phyloP scores from a whole-genome alignment of 2,888 invertebrate species.

The Caenorhabditis parvicauda region DNA sequence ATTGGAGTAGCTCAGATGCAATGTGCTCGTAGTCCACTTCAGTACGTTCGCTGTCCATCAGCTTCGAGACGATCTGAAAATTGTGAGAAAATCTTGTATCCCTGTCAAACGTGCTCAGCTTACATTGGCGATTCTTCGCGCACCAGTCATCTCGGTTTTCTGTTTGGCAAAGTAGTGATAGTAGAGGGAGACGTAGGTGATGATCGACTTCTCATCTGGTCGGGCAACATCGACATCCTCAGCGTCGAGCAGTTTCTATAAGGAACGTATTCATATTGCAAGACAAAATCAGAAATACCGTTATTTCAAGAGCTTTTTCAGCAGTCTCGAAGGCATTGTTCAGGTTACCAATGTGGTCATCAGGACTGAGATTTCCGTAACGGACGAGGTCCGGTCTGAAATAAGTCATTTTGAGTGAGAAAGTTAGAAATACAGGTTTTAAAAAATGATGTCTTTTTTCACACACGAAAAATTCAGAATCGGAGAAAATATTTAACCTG shows the following conservation, averaged over 20 bases:
- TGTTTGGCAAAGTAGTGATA: slow-evolving; percentile 98
- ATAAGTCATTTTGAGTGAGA: too few species aligned
- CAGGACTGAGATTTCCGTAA: slow-evolving; percentile 73
- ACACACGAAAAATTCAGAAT: too few species aligned
- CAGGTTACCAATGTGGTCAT: slow-evolving; percentile 86
- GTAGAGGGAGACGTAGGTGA: slow-evolving; percentile 97
- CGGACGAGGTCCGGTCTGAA: slow-evolving; percentile 88
- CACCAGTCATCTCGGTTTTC: slow-evolving; percentile 97
- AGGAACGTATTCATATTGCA: neutral
- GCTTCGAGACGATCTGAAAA: slow-evolving; percentile 86
- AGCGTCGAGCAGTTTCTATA: slow-evolving; percentile 76
- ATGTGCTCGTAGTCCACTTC: slow-evolving; percentile 84
- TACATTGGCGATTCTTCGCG: slow-evolving; percentile 92
- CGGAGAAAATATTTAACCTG: too few species aligned
- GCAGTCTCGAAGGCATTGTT: slow-evolving; percentile 97
- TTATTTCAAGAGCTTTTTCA: slow-evolving; percentile 86
- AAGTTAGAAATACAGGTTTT: too few species aligned
- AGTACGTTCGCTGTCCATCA: slow-evolving; percentile 90
- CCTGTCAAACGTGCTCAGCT: too few species aligned
- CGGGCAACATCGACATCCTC: slow-evolving; percentile 87
- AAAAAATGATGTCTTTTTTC: too few species aligned
- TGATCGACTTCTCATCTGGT: slow-evolving; percentile 83
- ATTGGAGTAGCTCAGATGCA: slow-evolving; percentile 81
- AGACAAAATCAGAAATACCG: slow-evolving; percentile 64
- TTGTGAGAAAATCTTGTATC: neutral